Evolutionary conservation across 2,797 vertebrate genomes (phyloP), one percentile per base, ranked within the genome.

Genomic region (Xenentodon cancila): DNA sequence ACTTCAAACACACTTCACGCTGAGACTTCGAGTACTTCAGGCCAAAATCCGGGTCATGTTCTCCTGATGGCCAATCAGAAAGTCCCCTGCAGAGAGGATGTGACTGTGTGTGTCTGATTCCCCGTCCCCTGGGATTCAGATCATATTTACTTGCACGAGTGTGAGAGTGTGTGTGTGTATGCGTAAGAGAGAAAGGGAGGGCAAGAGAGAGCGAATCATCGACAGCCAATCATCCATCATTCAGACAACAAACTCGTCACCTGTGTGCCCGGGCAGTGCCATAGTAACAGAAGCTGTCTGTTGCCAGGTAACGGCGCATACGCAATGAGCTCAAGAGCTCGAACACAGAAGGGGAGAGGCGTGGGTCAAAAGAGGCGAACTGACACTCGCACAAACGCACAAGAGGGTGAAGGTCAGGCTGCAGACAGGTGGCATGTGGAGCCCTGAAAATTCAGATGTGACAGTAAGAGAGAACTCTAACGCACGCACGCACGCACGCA

Each of bases 41-140:
- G 77, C 65, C 66, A 34, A 68, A 83, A 88, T 88, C 59, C 30
- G 81, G 84, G 84, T 82, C 84, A 82, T 73, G 78, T 84, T 87
- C 71, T 84, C 56, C 78, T 81, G 81, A 81, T 78, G 79, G 71
- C 75, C 80, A 84, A 84, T 90, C 85, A 84, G 58, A 54, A 59
- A 47, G n/a, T 22, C 53, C 25, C 66, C 56, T 37, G 70, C 57
- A 71, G 57, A 43, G 42, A 51, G 12, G 40, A 60, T 64, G 61
- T 6, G 59, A 54, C 63, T 64, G 2, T 40, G 17, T 59, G 42
- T 52, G 47, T 44, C 3, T 25, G 44, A 25, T 59, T 53, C 27
- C 47, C 37, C 15, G 19, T 64, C 30, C 34, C 18, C 25, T 56
- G 52, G 52, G 59, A 68, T 59, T 75, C 61, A 60, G 32, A 69